These are phyloP conservation scores for Pristiophorus japonicus DNA, from an alignment of 2,113 vertebrate genomes.

Conservation along the genomic window DNA sequence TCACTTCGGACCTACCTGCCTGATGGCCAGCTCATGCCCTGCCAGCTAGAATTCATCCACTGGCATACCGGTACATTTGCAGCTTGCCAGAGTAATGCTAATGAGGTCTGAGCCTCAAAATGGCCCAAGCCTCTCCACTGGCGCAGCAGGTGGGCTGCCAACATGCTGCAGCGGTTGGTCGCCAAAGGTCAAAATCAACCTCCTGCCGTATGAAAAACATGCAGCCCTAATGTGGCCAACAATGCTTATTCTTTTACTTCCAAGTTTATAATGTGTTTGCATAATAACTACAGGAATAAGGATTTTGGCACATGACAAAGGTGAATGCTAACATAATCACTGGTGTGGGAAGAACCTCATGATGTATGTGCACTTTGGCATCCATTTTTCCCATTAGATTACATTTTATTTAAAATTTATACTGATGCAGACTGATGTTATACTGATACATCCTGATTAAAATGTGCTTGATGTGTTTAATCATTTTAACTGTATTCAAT, in stretches of 20 bases:
- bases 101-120: not conserved
- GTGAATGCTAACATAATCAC: not conserved
- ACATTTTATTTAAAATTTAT: constrained; percentile 26
- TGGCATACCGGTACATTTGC: not conserved
- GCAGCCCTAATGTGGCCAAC: not conserved
- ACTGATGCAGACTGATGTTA: not conserved
- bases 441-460: not conserved
- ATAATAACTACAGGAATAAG: not conserved
- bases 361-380: not conserved
- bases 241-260: not conserved
- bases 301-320: not conserved
- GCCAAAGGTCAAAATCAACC: not conserved
- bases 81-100: not conserved
- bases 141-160: not conserved
- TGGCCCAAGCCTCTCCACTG: not conserved
- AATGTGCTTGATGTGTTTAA: constrained; percentile 9
- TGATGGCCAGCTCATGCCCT: too few relatives aligned
- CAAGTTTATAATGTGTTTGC: not conserved
- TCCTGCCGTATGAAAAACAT: not conserved
- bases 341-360: not conserved
- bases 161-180: not conserved
- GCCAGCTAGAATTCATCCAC: not conserved
- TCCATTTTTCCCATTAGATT: constrained; percentile 9
- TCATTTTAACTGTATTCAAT: not conserved
- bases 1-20: not conserved